These are phyloP conservation scores for Thumatha senex DNA, from an alignment of 2,888 invertebrate species.

Conservation along the genomic window DNA sequence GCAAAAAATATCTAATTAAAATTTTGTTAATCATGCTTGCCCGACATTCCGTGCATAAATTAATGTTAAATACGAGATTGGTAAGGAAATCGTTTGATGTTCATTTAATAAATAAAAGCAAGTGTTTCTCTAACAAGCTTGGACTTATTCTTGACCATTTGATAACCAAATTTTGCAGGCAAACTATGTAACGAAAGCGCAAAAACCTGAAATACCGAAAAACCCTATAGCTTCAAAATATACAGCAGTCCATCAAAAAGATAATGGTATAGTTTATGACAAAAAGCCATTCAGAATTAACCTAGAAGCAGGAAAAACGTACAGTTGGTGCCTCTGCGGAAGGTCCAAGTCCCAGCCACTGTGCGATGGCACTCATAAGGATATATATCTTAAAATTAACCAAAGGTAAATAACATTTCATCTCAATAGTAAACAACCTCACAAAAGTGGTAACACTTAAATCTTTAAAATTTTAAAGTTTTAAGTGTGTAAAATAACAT, in stretches of 20 bases:
- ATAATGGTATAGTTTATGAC: slow-evolving; percentile 92
- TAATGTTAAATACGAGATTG: slow-evolving; percentile 16
- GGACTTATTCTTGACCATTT: neutral
- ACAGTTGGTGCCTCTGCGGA: slow-evolving; percentile 97
- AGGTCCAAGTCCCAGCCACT: slow-evolving; percentile 95
- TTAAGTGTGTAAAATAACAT: too few relatives aligned
- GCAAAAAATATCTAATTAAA: too few relatives aligned
- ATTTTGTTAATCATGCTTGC: slow-evolving; percentile 30
- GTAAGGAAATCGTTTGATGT: slow-evolving; percentile 16
- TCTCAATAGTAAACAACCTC: neutral
- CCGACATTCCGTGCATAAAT: slow-evolving; percentile 16
- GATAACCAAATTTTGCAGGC: slow-evolving; percentile 40
- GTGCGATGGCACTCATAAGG: slow-evolving; percentile 96
- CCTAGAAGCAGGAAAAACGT: slow-evolving; percentile 89
- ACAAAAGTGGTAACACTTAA: too few relatives aligned
- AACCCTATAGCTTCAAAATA: slow-evolving; percentile 85
- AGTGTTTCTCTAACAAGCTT: neutral
- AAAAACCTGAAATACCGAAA: slow-evolving; percentile 85
- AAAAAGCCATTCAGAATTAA: slow-evolving; percentile 93
- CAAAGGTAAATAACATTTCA: slow-evolving; percentile 81
- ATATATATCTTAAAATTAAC: slow-evolving; percentile 88
- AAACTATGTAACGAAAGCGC: slow-evolving; percentile 64
- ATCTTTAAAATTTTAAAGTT: too few relatives aligned
- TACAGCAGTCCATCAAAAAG: slow-evolving; percentile 85
- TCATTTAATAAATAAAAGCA: neutral